Evolutionary conservation across 1,140 invertebrate species (phyloP).

Genomic region (Drosophila melanogaster): DNA sequence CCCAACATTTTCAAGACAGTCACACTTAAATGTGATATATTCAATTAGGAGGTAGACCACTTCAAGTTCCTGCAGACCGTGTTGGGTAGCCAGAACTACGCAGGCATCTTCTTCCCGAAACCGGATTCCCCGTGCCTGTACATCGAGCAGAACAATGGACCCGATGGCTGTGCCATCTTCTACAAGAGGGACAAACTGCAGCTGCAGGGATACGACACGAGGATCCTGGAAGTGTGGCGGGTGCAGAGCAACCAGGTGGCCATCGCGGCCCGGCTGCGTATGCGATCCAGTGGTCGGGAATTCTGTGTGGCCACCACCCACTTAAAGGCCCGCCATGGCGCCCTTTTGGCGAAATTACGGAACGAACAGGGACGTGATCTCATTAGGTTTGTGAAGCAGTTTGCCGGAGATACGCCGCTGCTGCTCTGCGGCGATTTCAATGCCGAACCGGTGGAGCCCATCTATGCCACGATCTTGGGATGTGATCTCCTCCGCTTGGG

Average conservation of each 20-base stretch:
- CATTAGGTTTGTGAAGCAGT: slow-evolving; percentile 87
- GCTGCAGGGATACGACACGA: slow-evolving; percentile 86
- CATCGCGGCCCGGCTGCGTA: slow-evolving; percentile 86
- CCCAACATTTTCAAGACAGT: slow-evolving; percentile 19
- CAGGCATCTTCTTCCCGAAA: slow-evolving; percentile 90
- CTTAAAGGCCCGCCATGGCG: slow-evolving; percentile 89
- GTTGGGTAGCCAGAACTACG: slow-evolving; percentile 88
- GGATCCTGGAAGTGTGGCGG: slow-evolving; percentile 89
- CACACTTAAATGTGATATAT: slow-evolving; percentile 50
- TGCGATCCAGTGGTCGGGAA: slow-evolving; percentile 86
- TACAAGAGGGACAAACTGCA: slow-evolving; percentile 88
- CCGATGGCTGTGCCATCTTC: slow-evolving; percentile 93
- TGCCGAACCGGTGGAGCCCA: slow-evolving; percentile 90
- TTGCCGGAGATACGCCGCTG: slow-evolving; percentile 86
- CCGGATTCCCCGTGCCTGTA: slow-evolving; percentile 92
- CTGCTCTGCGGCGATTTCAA: slow-evolving; percentile 93
- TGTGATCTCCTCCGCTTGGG: slow-evolving; percentile 84
- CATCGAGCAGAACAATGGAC: slow-evolving; percentile 90
- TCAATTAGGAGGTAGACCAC: slow-evolving; percentile 90
- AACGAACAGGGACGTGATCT: slow-evolving; percentile 92
- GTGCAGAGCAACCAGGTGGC: slow-evolving; percentile 91
- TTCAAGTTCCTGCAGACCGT: slow-evolving; percentile 89
- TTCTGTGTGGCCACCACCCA: slow-evolving; percentile 91
- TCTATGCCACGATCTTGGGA: slow-evolving; percentile 87
- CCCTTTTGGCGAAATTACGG: slow-evolving; percentile 88